phyloP scores from a whole-genome alignment of 2,113 vertebrate species.

The Heloderma charlesbogerti region DNA sequence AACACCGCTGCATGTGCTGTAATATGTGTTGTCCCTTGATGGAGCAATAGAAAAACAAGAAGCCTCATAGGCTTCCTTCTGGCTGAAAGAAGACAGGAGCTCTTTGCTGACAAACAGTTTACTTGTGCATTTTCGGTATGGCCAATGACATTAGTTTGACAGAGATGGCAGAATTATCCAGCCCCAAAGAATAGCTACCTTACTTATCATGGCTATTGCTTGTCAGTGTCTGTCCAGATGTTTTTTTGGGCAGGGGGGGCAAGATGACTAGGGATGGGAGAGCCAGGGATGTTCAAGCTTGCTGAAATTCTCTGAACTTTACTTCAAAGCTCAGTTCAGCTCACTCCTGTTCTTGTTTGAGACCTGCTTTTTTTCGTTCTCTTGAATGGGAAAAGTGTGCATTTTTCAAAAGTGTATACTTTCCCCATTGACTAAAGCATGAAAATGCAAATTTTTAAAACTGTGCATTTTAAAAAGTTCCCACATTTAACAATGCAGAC shows the following conservation, averaged over 20 bases:
- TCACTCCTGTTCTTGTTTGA: no score
- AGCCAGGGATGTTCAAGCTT: no score
- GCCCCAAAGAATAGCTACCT: neutral
- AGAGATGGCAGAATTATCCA: neutral
- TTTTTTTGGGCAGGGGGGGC: neutral
- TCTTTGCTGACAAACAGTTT: neutral
- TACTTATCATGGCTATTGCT: neutral
- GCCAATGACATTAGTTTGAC: neutral
- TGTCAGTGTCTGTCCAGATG: neutral
- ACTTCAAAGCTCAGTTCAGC: no score
- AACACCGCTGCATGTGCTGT: neutral
- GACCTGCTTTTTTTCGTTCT: no score
- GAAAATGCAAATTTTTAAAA: no score
- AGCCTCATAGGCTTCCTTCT: neutral
- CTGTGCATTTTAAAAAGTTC: no score
- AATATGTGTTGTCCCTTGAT: slow-evolving; percentile 9
- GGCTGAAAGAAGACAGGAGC: neutral
- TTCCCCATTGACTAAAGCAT: no score
- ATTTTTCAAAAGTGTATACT: no score
- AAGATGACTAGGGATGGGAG: no score
- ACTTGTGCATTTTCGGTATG: neutral
- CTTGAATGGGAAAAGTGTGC: no score
- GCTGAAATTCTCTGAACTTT: no score
- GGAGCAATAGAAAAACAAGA: neutral
- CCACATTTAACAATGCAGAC: no score